Base-by-base conservation (phyloP, 2,797 vertebrate species). In the Crocidura indochinensis region DNA sequence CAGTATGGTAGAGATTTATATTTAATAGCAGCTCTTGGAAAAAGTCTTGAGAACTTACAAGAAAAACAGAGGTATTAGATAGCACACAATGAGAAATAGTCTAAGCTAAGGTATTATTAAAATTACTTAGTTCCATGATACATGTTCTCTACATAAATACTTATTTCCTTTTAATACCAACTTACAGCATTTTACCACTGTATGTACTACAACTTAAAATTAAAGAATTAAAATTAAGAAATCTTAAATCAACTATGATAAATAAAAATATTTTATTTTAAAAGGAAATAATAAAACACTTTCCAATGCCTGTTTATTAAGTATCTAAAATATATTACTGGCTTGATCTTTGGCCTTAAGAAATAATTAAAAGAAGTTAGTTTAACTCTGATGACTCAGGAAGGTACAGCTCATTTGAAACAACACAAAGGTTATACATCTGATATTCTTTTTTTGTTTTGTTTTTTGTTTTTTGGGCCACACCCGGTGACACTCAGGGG, bases 181-280 rank as follows among this genome's bases (percentile, higher is more conserved):
- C 26, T 56, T 49, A 60, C 7, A 82, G 2, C 84, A 93, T 47
- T 67, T 91, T n/a, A 65, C 77, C 24, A 95, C 65, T 22, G 93
- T 65, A 65, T 65, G 56, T 20, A 60, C 51, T 1, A 53, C 56
- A 56, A 17, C 53, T 56, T 56, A 56, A 56, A 56, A 56, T 56
- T 56, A 12, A 56, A n/a, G n/a, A 56, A 56, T 60, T 53, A 53
- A 53, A 53, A 53, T 53, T 19, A 82, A 72, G 91, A 94, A 80
- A 88, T 11, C 77, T 8, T 38, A 38, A 38, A 38, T 38, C 38
- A 38, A 38, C 38, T 38, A 38, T 38, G 38, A 38, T 38, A 38
- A 38, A 38, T 38, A 38, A 38, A 38, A 38, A 38, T 38, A 38
- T 38, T 5, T 38, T 38, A 38, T 38, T 38, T 38, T 38, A 38